These are phyloP conservation scores for Notoglanidium macrostoma DNA, from an alignment of 2,797 vertebrate genomes.

Conservation along the genomic window DNA sequence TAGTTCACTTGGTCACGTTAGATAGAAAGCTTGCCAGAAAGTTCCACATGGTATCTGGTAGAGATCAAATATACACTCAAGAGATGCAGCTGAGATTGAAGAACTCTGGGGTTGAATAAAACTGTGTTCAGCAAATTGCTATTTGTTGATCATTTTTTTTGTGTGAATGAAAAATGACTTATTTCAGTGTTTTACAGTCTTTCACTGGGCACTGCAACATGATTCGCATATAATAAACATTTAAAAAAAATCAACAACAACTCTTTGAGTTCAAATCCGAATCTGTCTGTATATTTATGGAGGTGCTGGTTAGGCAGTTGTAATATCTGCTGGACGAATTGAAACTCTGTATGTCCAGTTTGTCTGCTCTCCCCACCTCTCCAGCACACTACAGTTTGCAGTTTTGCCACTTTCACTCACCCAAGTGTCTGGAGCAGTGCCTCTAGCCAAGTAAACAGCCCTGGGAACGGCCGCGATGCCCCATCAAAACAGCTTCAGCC, in stretches of 20 bases:
- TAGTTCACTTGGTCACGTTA: background rate
- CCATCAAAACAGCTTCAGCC: constrained; percentile 48
- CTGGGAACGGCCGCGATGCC: constrained; percentile 33
- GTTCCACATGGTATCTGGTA: background rate
- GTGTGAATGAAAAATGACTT: background rate
- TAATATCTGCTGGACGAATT: background rate
- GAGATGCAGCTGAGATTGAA: background rate
- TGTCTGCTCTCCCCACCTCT: background rate
- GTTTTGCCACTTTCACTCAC: constrained; percentile 22
- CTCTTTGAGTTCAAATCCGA: background rate
- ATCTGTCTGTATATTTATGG: background rate
- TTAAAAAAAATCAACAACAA: background rate
- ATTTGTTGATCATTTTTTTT: background rate
- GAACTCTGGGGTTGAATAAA: background rate
- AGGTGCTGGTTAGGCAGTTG: background rate
- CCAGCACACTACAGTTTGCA: background rate
- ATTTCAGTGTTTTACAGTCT: background rate
- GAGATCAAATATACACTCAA: background rate
- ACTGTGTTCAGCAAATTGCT: background rate
- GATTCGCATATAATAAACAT: background rate
- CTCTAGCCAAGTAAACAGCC: constrained; percentile 46
- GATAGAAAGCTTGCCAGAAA: background rate
- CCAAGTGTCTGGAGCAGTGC: constrained; percentile 33
- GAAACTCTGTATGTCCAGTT: background rate
- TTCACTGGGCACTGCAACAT: background rate